These are phyloP conservation scores for Andricus quercusramuli DNA, from an alignment of 2,888 invertebrate species.

Conservation along the genomic window DNA sequence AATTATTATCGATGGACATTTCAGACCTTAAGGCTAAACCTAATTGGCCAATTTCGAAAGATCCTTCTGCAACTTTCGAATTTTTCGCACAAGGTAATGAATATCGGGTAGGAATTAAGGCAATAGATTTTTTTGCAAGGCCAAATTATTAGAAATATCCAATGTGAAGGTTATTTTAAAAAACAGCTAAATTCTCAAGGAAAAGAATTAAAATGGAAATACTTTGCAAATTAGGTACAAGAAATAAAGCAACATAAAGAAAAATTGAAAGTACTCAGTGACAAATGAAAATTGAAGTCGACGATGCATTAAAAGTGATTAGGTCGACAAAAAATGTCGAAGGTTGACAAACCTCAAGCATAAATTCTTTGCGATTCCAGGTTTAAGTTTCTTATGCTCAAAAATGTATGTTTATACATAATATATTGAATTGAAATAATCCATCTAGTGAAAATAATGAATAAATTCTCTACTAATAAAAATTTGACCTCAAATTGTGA, in stretches of 20 bases:
- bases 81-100: neutral
- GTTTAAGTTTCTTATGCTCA: neutral
- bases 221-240: neutral
- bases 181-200: neutral
- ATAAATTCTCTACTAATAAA: neutral
- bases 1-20: neutral
- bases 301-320: conserved; percentile 19
- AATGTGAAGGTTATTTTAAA: neutral
- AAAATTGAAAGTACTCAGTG: conserved; percentile 1
- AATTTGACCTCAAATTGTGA: too few relatives aligned
- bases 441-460: neutral
- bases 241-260: neutral
- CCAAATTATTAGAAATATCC: neutral
- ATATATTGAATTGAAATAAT: neutral
- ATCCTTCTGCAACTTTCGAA: neutral
- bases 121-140: neutral
- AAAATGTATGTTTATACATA: neutral
- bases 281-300: neutral
- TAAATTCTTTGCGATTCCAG: neutral
- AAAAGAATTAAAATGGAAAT: neutral
- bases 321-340: neutral
- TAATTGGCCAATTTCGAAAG: neutral
- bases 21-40: neutral
- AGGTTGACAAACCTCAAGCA: conserved; percentile 10
- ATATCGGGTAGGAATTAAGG: neutral